Conservation (phyloP, 2,888 invertebrate genomes). For the Ormyrus pomaceus region DNA sequence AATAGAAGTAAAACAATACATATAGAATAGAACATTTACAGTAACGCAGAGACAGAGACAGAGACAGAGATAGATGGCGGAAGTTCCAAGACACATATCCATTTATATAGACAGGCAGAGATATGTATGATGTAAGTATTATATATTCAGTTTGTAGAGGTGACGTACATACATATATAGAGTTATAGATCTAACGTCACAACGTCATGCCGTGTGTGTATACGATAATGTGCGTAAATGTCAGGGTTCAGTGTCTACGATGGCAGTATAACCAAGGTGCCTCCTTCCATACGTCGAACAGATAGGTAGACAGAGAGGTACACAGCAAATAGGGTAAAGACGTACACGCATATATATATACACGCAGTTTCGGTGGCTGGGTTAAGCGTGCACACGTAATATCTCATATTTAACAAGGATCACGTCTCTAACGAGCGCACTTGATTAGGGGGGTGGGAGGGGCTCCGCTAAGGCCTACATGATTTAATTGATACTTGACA, state of each 20-base stretch:
- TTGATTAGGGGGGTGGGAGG: conserved; percentile 15
- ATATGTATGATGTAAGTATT: background rate
- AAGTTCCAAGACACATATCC: conserved; percentile 26
- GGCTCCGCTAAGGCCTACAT: no score
- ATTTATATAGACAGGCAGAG: conserved; percentile 48
- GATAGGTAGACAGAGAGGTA: conserved; percentile 15
- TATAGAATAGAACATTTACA: conserved; percentile 48
- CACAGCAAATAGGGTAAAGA: background rate
- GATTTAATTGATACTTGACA: no score
- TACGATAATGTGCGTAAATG: background rate
- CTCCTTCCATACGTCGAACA: conserved; percentile 36
- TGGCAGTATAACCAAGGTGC: conserved; percentile 19
- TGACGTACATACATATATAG: background rate
- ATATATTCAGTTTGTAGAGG: background rate
- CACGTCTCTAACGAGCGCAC: conserved; percentile 11
- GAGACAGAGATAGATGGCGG: conserved; percentile 15
- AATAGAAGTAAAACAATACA: conserved; percentile 34
- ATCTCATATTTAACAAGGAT: conserved; percentile 16
- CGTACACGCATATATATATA: background rate
- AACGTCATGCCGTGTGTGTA: conserved; percentile 58
- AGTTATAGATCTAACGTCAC: conserved; percentile 58
- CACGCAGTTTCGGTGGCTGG: background rate
- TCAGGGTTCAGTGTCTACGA: conserved; percentile 3
- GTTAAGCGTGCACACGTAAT: conserved; percentile 10
- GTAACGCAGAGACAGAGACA: conserved; percentile 52